A percentile compares a stretch with the other conserved stretches of the same genome.
Evolutionary conservation across 2,888 invertebrate species (phyloP).

Genomic region (Hyposoter dolosus): DNA sequence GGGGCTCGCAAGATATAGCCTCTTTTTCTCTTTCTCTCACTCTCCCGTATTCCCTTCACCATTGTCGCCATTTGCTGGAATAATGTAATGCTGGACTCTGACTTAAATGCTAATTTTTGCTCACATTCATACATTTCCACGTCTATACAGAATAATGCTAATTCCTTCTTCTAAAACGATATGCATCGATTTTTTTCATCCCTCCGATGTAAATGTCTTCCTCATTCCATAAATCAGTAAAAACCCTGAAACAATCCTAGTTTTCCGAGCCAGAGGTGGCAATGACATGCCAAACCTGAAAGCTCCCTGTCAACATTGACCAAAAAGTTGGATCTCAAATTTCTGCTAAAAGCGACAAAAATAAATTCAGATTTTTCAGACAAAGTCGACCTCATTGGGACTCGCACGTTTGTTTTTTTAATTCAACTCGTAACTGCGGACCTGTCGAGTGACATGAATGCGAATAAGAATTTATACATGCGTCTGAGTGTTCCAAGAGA

Average conservation of each 20-base stretch:
- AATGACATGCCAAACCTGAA: not conserved
- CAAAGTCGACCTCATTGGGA: not conserved
- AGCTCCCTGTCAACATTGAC: not conserved
- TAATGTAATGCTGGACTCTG: slow-evolving; percentile 27
- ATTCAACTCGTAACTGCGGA: no score
- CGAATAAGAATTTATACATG: not conserved
- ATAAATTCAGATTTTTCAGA: not conserved
- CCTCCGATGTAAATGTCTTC: not conserved
- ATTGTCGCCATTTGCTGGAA: slow-evolving; percentile 48
- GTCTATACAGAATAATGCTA: not conserved
- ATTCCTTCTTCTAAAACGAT: not conserved
- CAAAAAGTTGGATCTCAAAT: not conserved
- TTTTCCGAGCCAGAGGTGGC: not conserved
- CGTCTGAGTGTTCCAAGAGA: not conserved
- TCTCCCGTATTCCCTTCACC: not conserved
- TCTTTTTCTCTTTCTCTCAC: not conserved
- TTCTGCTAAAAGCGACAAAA: not conserved
- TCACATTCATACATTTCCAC: not conserved
- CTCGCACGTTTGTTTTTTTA: no score
- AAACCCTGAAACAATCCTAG: not conserved
- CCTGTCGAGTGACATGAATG: not conserved
- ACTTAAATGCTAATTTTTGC: slow-evolving; percentile 10
- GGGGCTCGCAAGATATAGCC: slow-evolving; percentile 15
- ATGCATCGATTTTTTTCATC: not conserved
- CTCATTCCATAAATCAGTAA: not conserved